Conservation (phyloP, 2,797 vertebrate genomes). For the Cuniculus paca region DNA sequence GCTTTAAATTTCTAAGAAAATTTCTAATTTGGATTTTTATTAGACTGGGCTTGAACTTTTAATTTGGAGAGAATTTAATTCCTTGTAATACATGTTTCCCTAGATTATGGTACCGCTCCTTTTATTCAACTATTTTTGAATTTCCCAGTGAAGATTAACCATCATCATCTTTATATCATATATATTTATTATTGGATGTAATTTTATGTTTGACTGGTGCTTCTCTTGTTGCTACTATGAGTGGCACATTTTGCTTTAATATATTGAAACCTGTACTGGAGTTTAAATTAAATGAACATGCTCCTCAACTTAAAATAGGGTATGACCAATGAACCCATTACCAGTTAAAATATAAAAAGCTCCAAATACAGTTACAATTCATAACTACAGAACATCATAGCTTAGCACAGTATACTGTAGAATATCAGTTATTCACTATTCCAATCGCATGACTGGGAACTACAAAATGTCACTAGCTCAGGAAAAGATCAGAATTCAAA, state of each 20-base stretch:
- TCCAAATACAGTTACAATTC: background rate
- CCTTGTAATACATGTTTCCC: background rate
- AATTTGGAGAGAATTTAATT: constrained; percentile 42
- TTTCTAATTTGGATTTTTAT: background rate
- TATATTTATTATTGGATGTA: background rate
- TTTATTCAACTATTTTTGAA: constrained; percentile 30
- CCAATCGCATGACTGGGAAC: background rate
- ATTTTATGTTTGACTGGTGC: background rate
- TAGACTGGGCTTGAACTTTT: background rate
- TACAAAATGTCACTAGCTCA: background rate
- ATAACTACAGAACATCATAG: background rate
- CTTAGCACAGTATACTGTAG: too few species aligned
- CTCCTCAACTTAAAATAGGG: background rate
- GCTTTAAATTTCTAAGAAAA: constrained; percentile 5
- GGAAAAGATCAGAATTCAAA: background rate
- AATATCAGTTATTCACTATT: background rate
- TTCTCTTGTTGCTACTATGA: background rate
- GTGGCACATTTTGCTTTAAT: background rate
- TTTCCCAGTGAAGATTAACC: background rate
- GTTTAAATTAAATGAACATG: background rate
- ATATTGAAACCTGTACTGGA: constrained; percentile 7
- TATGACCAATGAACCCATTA: background rate
- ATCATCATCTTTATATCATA: background rate
- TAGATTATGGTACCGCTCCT: background rate
- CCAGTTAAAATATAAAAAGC: background rate